Evolutionary conservation across 2,797 vertebrate species (phyloP).

Genomic region (Chelonia mydas): DNA sequence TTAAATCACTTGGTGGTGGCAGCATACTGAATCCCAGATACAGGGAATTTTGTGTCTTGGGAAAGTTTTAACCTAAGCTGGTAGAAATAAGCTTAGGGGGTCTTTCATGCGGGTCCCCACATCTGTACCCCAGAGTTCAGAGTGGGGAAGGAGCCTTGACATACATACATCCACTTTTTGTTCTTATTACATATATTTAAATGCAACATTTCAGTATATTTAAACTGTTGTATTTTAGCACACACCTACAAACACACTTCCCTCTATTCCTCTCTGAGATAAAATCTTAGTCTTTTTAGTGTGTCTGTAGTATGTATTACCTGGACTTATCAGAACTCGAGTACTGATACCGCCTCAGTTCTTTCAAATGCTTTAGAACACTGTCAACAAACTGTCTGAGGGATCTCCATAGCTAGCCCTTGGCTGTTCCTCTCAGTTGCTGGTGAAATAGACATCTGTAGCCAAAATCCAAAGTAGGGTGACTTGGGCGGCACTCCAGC

Average conservation of each 20-base stretch:
- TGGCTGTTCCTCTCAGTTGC: too few relatives aligned
- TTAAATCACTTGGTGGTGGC: too few relatives aligned
- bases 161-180: not conserved
- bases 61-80: too few relatives aligned
- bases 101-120: too few relatives aligned
- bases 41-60: too few relatives aligned
- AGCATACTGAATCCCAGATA: too few relatives aligned
- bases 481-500: too few relatives aligned
- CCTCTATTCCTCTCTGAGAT: not conserved
- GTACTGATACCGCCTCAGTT: not conserved
- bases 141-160: too few relatives aligned
- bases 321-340: not conserved
- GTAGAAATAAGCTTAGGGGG: too few relatives aligned
- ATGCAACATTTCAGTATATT: not conserved
- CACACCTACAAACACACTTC: not conserved
- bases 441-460: not conserved
- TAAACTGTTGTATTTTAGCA: not conserved
- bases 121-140: too few relatives aligned
- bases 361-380: not conserved
- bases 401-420: not conserved
- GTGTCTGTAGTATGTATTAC: not conserved
- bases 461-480: not conserved
- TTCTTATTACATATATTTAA: not conserved
- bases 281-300: not conserved
- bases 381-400: not conserved